Evolutionary conservation across 2,888 invertebrate species (phyloP).

Genomic region (Notodonta dromedarius): DNA sequence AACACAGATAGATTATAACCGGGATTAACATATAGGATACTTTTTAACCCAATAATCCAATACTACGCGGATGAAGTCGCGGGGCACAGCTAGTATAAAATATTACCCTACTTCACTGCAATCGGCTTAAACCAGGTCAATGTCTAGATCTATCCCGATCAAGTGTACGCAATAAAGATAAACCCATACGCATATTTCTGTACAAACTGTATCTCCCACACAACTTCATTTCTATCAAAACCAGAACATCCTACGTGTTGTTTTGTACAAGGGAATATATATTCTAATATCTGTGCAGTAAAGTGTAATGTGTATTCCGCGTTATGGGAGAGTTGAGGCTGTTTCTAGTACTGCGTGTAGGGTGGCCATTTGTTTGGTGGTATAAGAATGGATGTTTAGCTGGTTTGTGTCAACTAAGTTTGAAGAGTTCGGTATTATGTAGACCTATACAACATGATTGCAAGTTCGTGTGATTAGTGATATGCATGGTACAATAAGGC

Average conservation of each 20-base stretch:
- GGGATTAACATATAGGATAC: too few relatives aligned
- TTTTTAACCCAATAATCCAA: too few relatives aligned
- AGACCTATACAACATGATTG: too few relatives aligned
- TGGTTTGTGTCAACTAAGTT: too few relatives aligned
- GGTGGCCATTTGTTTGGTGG: not conserved
- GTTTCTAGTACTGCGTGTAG: not conserved
- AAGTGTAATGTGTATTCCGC: not conserved
- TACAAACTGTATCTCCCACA: slow-evolving; percentile 12
- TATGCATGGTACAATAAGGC: too few relatives aligned
- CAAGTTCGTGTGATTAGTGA: too few relatives aligned
- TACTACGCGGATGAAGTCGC: too few relatives aligned
- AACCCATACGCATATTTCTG: slow-evolving; percentile 18
- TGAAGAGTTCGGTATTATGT: too few relatives aligned
- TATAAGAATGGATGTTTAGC: not conserved
- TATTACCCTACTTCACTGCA: not conserved
- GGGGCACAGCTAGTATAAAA: too few relatives aligned
- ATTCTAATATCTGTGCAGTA: slow-evolving; percentile 4
- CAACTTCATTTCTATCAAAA: not conserved
- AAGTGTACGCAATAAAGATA: slow-evolving; percentile 29
- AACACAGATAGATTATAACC: too few relatives aligned
- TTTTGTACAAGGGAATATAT: slow-evolving; percentile 6
- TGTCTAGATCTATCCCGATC: slow-evolving; percentile 23
- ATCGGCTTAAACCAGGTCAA: slow-evolving; percentile 18
- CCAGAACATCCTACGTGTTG: not conserved
- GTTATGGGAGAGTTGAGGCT: not conserved